Evolutionary conservation across 2,113 vertebrate species (phyloP).

Genomic region (Rattus rattus): DNA sequence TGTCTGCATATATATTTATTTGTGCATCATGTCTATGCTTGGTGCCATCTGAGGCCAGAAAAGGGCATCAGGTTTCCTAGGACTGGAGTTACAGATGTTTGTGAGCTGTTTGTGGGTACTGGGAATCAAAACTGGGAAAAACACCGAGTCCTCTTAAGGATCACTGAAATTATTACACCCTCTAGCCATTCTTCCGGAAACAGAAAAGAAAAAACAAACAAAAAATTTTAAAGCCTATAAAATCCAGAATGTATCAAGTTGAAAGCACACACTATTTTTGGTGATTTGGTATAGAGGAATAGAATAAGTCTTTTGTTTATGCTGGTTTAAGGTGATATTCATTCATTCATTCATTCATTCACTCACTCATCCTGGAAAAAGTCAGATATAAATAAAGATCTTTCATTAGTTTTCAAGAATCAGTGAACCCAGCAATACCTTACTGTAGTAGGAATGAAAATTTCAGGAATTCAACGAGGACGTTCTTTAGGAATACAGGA

Average conservation of each 20-base stretch:
- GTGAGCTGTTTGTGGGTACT: neutral
- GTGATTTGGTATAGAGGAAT: neutral
- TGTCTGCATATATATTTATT: neutral
- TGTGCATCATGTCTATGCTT: neutral
- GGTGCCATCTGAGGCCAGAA: neutral
- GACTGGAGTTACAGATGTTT: neutral
- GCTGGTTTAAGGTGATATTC: neutral
- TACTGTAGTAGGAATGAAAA: neutral
- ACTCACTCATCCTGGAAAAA: neutral
- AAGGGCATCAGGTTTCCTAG: neutral
- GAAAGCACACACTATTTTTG: neutral
- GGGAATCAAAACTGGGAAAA: neutral
- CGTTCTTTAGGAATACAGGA: neutral
- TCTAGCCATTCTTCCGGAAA: neutral
- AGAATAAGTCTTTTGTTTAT: neutral
- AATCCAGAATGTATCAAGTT: neutral
- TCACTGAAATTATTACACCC: neutral
- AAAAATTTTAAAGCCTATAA: neutral
- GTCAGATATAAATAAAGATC: neutral
- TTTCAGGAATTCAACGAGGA: neutral
- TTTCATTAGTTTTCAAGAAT: neutral
- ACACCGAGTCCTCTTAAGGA: neutral
- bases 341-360: neutral
- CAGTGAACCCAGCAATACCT: neutral
- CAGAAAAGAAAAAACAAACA: too few species aligned